These are phyloP conservation scores for Machimus rusticus DNA, from an alignment of 2,888 invertebrate species.

Conservation along the genomic window DNA sequence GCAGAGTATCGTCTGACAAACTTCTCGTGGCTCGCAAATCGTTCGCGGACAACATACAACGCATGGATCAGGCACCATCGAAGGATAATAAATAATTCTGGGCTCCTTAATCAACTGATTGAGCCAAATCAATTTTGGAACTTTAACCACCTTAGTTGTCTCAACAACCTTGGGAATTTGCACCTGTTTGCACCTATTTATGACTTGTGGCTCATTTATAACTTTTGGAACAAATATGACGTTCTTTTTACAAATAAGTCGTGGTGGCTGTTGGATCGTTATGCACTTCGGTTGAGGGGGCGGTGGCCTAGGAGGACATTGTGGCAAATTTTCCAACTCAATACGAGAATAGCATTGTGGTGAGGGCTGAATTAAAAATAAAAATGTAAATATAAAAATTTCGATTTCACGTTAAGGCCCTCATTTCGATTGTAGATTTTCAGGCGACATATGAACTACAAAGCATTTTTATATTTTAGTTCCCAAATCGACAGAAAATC, in stretches of 20 bases:
- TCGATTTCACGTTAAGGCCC: neutral
- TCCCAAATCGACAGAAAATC: neutral
- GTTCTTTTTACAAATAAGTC: conserved; percentile 57
- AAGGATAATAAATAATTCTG: conserved; percentile 57
- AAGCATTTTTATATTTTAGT: neutral
- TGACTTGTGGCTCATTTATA: conserved; percentile 57
- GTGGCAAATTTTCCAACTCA: conserved; percentile 57
- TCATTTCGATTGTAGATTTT: neutral
- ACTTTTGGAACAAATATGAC: conserved; percentile 59
- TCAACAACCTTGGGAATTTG: conserved; percentile 58
- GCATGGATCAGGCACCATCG: conserved; percentile 58
- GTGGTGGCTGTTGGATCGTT: conserved; percentile 59
- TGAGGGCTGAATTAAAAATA: conserved; percentile 52
- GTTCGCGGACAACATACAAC: conserved; percentile 58
- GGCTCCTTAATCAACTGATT: conserved; percentile 59
- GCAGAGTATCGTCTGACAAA: conserved; percentile 58
- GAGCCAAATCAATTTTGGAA: conserved; percentile 58
- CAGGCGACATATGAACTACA: neutral
- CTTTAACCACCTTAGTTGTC: conserved; percentile 57
- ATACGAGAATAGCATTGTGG: conserved; percentile 58
- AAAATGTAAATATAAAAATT: neutral
- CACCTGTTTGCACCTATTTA: conserved; percentile 57
- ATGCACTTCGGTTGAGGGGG: conserved; percentile 58
- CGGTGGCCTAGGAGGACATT: conserved; percentile 57
- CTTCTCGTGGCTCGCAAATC: conserved; percentile 58